phyloP scores from a whole-genome alignment of 2,113 vertebrate genomes.

The Centropus bengalensis region DNA sequence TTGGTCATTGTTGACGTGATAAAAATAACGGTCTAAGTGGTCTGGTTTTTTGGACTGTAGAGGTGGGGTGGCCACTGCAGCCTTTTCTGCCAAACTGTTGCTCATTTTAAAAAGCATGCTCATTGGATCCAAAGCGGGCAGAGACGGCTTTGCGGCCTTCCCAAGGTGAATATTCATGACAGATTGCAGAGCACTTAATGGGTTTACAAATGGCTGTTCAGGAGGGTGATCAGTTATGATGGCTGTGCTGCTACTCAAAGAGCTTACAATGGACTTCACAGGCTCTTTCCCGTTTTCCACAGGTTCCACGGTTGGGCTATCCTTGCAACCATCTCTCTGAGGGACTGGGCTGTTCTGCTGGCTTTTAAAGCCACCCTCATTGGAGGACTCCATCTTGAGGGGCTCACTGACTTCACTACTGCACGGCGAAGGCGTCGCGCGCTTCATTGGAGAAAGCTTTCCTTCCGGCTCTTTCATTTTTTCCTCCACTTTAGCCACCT shows the following conservation, averaged over 20 bases:
- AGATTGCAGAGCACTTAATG: constrained; percentile 96
- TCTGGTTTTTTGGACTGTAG: constrained; percentile 92
- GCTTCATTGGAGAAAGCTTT: constrained; percentile 85
- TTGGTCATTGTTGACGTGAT: constrained; percentile 94
- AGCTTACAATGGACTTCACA: constrained; percentile 78
- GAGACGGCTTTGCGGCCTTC: constrained; percentile 95
- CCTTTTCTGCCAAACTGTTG: constrained; percentile 97
- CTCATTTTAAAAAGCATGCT: constrained; percentile 99
- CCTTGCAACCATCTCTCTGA: constrained; percentile 83
- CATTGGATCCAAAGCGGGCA: constrained; percentile 96
- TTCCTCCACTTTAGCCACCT: constrained; percentile 96
- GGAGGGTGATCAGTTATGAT: constrained; percentile 98
- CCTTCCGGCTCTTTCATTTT: constrained; percentile 89
- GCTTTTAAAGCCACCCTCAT: constrained; percentile 82
- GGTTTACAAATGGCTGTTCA: constrained; percentile 97
- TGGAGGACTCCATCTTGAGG: constrained; percentile 81
- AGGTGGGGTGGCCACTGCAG: constrained; percentile 91
- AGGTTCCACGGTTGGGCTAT: constrained; percentile 79
- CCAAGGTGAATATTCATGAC: constrained; percentile 99
- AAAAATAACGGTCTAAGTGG: constrained; percentile 96
- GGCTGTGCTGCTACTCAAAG: constrained; percentile 89
- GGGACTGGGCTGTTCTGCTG: constrained; percentile 82
- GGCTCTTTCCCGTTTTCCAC: constrained; percentile 89
- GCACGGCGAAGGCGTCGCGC: constrained; percentile 89
- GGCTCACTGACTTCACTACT: constrained; percentile 89